Evolutionary conservation across 2,888 invertebrate species (phyloP), one percentile per base, ranked within the genome.

Genomic region (Caenorhabditis japonica): DNA sequence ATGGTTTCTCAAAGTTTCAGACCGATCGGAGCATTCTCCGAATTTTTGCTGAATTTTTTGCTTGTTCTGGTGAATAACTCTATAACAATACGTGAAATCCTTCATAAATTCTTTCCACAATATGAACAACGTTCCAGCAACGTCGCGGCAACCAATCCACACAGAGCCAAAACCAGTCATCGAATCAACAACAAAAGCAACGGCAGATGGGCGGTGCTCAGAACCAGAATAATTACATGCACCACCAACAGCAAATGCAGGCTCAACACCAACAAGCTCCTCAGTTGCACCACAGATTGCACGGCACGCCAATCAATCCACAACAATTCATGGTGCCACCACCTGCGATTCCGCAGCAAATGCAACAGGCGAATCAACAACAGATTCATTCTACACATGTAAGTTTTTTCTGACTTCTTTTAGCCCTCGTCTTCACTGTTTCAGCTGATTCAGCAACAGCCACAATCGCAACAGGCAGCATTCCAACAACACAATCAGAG

Each of bases 251-350:
- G 25, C 33, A 47, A 8, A 10, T 17, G 25, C 21, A 19, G 10
- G 62, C 43, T 12, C 62, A 61, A 12, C 49, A 51, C 21, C 61
- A 43, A 44, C 56, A 58, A 38, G 46, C 46, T 36, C 56, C 43
- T 5, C 56, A 62, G 17, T 38, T 46, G 39, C 62, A 62, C 12
- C 52, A 53, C 12, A 55, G 56, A 17, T 21, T 64, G 1, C 64
- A 56, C 15, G 64, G 64, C 13, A 49, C 47, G 15, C 49, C 64
- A 10, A 64, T 64, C 41, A 64, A 39, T 17, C 41, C 64, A 30
- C 64, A 64, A 56, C 64, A 64, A 34, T 64, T 64, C 12, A 64
- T 64, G 64, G 64, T 64, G 21, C 64, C 64, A 3, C 64, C 64
- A 17, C 64, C 64, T 33, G 3, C 55, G 12, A 64, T 64, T 34